Conservation (phyloP, 2,797 vertebrate genomes). For the Poecilia velifera region DNA sequence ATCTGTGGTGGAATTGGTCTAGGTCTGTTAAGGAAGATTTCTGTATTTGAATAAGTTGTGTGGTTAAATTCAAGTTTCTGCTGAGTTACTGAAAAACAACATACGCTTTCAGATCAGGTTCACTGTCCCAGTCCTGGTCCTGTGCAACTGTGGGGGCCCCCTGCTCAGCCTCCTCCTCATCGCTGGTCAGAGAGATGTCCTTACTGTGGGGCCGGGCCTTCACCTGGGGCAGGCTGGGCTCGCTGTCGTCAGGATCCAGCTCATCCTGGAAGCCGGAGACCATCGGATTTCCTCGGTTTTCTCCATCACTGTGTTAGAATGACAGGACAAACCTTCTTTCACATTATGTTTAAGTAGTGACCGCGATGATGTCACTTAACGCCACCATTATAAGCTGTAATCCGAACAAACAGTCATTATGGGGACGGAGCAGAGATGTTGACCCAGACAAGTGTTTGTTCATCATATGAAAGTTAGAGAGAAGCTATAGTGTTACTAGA, state of each 20-base stretch:
- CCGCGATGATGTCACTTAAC: too few species aligned
- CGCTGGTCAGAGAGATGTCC: slow-evolving; percentile 85
- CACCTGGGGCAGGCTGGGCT: slow-evolving; percentile 57
- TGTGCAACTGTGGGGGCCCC: slow-evolving; percentile 31
- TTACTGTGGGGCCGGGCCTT: slow-evolving; percentile 74
- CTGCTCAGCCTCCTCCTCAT: slow-evolving; percentile 81
- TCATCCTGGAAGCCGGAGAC: slow-evolving; percentile 94
- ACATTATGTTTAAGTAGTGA: not conserved
- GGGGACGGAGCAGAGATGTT: not conserved
- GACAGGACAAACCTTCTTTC: not conserved
- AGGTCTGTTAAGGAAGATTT: not conserved
- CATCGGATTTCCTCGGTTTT: slow-evolving; percentile 89
- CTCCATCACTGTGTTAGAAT: slow-evolving; percentile 87
- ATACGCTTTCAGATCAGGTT: slow-evolving; percentile 82
- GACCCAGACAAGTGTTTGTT: not conserved
- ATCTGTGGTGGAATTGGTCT: not conserved
- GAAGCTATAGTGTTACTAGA: not conserved
- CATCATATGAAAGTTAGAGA: not conserved
- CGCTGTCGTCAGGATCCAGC: slow-evolving; percentile 87
- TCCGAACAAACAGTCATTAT: not conserved
- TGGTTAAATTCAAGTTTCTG: not conserved
- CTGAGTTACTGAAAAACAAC: slow-evolving; percentile 1
- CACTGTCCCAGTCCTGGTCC: slow-evolving; percentile 71
- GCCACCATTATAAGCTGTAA: not conserved
- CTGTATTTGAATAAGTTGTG: not conserved